These are phyloP conservation scores for Stenolophus ochropezus DNA, from an alignment of 2,888 invertebrate genomes.

Conservation along the genomic window DNA sequence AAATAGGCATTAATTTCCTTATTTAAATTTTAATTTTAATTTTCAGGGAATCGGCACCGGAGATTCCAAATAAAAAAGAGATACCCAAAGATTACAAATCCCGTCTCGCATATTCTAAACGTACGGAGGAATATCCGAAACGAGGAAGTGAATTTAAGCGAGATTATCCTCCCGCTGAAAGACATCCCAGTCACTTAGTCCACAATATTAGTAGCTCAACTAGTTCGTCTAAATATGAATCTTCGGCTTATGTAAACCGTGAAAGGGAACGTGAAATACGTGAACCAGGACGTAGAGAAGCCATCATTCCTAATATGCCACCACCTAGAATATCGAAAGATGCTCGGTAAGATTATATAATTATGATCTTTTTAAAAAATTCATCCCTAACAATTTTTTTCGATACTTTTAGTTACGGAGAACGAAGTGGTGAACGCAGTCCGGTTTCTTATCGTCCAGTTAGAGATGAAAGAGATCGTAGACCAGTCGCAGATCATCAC, in stretches of 20 bases:
- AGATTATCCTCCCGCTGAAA: conserved; percentile 68
- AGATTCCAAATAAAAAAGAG: conserved; percentile 45
- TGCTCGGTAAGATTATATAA: conserved; percentile 14
- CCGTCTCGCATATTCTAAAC: conserved; percentile 55
- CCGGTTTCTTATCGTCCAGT: conserved; percentile 68
- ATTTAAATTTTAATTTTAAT: neutral
- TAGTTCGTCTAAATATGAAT: conserved; percentile 48
- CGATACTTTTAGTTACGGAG: conserved; percentile 26
- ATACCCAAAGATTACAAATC: conserved; percentile 56
- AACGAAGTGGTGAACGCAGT: conserved; percentile 66
- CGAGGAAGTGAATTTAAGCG: conserved; percentile 72
- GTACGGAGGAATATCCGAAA: conserved; percentile 53
- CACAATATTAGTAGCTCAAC: conserved; percentile 35
- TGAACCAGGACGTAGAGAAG: conserved; percentile 48
- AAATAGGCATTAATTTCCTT: neutral
- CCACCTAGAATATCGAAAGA: conserved; percentile 55
- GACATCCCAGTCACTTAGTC: conserved; percentile 67
- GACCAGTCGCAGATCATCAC: conserved; percentile 64
- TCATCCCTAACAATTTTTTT: neutral
- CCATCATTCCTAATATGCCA: conserved; percentile 51
- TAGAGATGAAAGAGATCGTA: conserved; percentile 67
- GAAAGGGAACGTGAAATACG: conserved; percentile 57
- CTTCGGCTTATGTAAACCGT: conserved; percentile 46
- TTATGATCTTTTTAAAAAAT: conserved; percentile 41
- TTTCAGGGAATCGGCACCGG: conserved; percentile 45